Evolutionary conservation across 1,140 invertebrate genomes (phyloP), one percentile per base, ranked within the genome.

Genomic region (Bombus soroeensis): DNA sequence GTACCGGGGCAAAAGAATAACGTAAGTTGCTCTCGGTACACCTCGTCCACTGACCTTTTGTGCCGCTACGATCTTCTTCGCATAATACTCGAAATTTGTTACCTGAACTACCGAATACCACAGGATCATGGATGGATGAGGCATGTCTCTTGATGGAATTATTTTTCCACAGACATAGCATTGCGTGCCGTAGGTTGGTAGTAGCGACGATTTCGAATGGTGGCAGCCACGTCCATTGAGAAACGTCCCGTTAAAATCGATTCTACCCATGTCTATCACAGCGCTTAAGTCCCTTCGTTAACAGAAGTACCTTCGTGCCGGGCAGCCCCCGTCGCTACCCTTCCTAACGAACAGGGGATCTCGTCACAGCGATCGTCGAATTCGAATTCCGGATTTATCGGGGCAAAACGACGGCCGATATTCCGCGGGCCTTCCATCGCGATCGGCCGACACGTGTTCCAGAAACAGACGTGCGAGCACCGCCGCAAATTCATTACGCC

Each of bases 401-500:
- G 53, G 41, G 62, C 59, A 83, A 83, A 87, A 87, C 83, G 86
- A 86, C 83, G 57, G 57, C 57, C 57, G 87, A 91, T 90, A 87
- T 88, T 88, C 66, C 68, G 79, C 72, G 66, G 9, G 59, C 10
- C 59, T n/a, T 62, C 59, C 28, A n/a, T 62, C 37, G 72, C 83
- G 37, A 25, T 80, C 87, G 81, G 75, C 47, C 47, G 89, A 81
- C 87, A 78, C 85, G 75, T 89, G 82, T 85, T 77, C 81, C 88
- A 82, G 73, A 85, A 71, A 73, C 83, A 66, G 71, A 89, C 76
- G 77, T 84, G 85, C 81, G 59, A 86, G 78, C 83, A 62, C 39
- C 77, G 88, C 87, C 88, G 80, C 87, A 83, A 91, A 88, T 86
- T 91, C 89, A 90, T 91, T 91, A 91, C 84, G 79, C 47, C 84